Conservation (phyloP, 2,113 vertebrate species). For the Sorex fumeus region DNA sequence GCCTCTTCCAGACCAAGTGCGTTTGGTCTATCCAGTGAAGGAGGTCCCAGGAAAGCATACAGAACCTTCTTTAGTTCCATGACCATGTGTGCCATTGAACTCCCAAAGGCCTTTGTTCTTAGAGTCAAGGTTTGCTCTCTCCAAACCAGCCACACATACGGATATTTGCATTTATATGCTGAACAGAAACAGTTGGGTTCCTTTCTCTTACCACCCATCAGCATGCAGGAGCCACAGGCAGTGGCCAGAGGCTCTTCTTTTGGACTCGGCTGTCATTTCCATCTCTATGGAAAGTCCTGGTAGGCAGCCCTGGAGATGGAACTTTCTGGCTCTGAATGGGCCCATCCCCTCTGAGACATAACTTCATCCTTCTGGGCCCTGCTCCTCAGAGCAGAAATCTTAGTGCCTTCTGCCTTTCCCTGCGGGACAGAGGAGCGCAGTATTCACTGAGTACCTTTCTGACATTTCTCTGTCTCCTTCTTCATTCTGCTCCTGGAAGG, state of each 20-base stretch:
- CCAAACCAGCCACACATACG: neutral
- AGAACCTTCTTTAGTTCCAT: neutral
- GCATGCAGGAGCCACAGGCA: neutral
- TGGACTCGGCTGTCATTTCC: neutral
- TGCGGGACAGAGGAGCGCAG: neutral
- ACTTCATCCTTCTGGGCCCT: neutral
- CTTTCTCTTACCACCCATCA: no score
- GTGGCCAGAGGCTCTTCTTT: neutral
- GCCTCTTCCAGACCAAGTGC: neutral
- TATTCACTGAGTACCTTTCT: neutral
- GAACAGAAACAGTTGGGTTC: no score
- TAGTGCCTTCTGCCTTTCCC: neutral
- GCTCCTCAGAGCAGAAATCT: slow-evolving; percentile 6
- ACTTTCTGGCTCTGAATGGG: neutral
- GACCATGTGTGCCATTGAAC: neutral
- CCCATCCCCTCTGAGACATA: neutral
- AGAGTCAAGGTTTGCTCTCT: neutral
- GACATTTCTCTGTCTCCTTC: neutral
- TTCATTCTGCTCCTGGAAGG: neutral
- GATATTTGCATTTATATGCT: no score
- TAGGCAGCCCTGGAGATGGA: neutral
- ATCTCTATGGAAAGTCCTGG: neutral
- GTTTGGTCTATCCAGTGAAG: neutral
- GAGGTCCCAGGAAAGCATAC: neutral
- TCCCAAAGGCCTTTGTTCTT: neutral